phyloP scores from a whole-genome alignment of 2,797 vertebrate species.

The Neomorphus geoffroyi region DNA sequence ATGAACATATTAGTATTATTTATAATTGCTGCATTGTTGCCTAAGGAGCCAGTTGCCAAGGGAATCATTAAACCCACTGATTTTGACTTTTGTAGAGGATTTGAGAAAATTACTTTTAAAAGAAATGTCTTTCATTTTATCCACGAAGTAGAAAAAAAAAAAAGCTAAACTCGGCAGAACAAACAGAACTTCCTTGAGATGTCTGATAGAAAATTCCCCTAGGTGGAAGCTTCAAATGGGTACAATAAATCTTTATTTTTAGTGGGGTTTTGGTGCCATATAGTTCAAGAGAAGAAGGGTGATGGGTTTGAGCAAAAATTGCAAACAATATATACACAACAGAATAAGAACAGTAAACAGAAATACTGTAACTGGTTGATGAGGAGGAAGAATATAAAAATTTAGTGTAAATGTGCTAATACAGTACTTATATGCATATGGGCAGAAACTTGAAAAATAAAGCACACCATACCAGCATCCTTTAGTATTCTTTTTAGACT shows the following conservation, averaged over 20 bases:
- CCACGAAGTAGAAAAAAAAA: constrained; percentile 56
- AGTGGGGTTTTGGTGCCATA: constrained; percentile 7
- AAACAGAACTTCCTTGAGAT: constrained; percentile 73
- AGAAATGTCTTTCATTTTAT: constrained; percentile 70
- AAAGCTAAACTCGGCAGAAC: constrained; percentile 75
- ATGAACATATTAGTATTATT: constrained; percentile 51
- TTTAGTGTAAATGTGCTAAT: background rate
- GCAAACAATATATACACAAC: background rate
- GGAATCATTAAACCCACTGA: constrained; percentile 60
- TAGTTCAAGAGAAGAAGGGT: constrained; percentile 19
- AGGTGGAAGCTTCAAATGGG: constrained; percentile 53
- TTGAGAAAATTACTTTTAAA: constrained; percentile 71
- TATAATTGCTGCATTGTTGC: constrained; percentile 60
- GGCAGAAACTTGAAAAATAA: background rate
- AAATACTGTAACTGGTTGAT: background rate
- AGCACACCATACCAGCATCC: background rate
- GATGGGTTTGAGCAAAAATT: background rate
- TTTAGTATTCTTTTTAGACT: background rate
- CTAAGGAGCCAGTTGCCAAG: constrained; percentile 54
- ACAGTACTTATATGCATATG: background rate
- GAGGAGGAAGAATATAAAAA: background rate
- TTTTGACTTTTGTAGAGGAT: constrained; percentile 65
- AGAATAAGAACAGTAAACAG: background rate
- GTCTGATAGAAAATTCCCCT: constrained; percentile 64
- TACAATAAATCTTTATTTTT: constrained; percentile 70